A percentile compares a stretch with the other conserved stretches of the same genome.
Conservation (phyloP, 2,797 vertebrate species). For the Artibeus lituratus region DNA sequence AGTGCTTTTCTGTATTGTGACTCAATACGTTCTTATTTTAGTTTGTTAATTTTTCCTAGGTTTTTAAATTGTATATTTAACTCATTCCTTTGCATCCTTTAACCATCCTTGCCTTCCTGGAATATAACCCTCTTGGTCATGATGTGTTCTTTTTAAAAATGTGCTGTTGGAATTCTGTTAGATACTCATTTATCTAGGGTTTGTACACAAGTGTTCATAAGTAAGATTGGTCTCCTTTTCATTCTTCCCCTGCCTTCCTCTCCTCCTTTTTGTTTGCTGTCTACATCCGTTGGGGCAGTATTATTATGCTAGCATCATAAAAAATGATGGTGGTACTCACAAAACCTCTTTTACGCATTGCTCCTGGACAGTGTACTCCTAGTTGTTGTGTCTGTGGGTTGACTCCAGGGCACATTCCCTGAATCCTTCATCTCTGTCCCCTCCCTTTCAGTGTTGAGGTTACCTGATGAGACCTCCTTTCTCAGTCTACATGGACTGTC, state of each 20-base stretch:
- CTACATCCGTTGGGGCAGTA: neutral
- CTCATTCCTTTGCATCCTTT: neutral
- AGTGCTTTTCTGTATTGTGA: neutral
- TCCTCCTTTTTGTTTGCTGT: neutral
- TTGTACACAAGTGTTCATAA: neutral
- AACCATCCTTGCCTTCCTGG: neutral
- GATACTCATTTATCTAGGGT: neutral
- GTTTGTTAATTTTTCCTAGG: neutral
- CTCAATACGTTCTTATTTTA: neutral
- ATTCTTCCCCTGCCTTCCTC: neutral
- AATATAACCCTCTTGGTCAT: neutral
- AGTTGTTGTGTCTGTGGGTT: neutral
- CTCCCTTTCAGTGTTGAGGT: neutral
- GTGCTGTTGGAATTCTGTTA: neutral
- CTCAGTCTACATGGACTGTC: neutral
- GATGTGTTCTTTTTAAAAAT: neutral
- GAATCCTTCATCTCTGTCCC: neutral
- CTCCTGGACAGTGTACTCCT: fast-evolving
- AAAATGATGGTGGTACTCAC: neutral
- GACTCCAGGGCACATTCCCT: neutral
- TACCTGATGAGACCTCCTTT: neutral
- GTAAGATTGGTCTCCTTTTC: neutral
- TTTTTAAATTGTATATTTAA: neutral
- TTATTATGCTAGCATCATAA: neutral
- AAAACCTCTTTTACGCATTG: neutral